Evolutionary conservation across 1,140 invertebrate species (phyloP).

Genomic region (Zophobas atratus): DNA sequence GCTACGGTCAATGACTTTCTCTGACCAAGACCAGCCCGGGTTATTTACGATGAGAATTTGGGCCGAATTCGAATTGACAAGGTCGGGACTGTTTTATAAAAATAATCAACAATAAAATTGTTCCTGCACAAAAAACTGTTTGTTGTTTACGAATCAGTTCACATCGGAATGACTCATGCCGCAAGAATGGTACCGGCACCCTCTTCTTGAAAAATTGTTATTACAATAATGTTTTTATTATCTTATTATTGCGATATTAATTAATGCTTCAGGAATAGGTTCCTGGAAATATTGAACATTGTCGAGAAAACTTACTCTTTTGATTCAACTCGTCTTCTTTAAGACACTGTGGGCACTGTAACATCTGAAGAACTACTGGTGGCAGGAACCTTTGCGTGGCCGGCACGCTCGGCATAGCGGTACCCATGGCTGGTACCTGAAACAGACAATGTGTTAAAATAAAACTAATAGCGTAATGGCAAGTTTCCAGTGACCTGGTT

Average conservation of each 20-base stretch:
- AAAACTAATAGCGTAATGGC: conserved; percentile 2
- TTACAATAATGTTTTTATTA: not conserved
- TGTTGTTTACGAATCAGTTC: no score
- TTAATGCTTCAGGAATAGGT: no score
- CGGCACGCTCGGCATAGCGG: conserved; percentile 58
- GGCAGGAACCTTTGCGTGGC: conserved; percentile 47
- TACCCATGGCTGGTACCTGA: conserved; percentile 61
- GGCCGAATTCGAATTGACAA: not conserved
- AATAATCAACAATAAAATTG: conserved; percentile 1
- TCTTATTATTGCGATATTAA: not conserved
- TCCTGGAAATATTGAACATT: no score
- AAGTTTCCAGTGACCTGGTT: conserved; percentile 15
- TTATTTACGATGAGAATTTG: conserved; percentile 14
- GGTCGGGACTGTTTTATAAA: not conserved
- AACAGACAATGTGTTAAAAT: conserved; percentile 41
- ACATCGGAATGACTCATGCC: no score
- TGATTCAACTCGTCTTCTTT: conserved; percentile 5
- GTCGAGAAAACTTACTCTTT: conserved; percentile 44
- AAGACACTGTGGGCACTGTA: conserved; percentile 52
- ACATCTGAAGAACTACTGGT: conserved; percentile 62
- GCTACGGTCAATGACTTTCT: conserved; percentile 59
- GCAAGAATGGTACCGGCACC: no score
- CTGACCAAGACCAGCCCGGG: conserved; percentile 55
- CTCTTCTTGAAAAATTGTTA: no score
- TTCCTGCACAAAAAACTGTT: not conserved